Evolutionary conservation across 2,797 vertebrate species (phyloP).

Genomic region (Picus viridis): DNA sequence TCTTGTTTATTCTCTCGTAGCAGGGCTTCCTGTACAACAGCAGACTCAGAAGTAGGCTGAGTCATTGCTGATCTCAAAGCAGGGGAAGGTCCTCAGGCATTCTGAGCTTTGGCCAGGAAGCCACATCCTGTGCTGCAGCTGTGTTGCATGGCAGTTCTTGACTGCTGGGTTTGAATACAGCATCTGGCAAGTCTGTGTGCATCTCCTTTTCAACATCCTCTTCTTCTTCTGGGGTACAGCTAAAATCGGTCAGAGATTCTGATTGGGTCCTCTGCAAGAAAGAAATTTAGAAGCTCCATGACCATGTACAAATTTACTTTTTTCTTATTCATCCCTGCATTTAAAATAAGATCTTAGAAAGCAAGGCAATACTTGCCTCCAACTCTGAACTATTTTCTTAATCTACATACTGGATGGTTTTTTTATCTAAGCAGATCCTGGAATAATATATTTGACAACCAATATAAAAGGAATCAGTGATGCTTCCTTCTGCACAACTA

Average conservation of each 20-base stretch:
- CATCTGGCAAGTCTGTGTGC: slow-evolving; percentile 31
- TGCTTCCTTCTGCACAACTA: slow-evolving; percentile 20
- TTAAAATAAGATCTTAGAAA: neutral
- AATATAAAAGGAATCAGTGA: neutral
- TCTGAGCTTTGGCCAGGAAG: slow-evolving; percentile 34
- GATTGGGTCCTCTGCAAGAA: slow-evolving; percentile 78
- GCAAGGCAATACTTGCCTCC: neutral
- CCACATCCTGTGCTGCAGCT: neutral
- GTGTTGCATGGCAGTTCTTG: slow-evolving; percentile 41
- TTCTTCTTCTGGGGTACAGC: slow-evolving; percentile 76
- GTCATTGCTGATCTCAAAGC: slow-evolving; percentile 22
- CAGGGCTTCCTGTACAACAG: slow-evolving; percentile 43
- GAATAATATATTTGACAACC: neutral
- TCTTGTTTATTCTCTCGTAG: neutral
- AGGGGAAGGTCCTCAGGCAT: slow-evolving; percentile 27
- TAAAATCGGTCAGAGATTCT: slow-evolving; percentile 78
- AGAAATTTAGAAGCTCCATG: neutral
- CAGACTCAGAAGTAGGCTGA: slow-evolving; percentile 18
- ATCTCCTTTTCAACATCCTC: slow-evolving; percentile 49
- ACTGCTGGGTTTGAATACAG: slow-evolving; percentile 56
- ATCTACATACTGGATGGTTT: neutral
- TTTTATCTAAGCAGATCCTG: neutral
- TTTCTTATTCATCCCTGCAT: neutral
- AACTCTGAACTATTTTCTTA: neutral
- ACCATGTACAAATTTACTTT: neutral